phyloP scores from a whole-genome alignment of 2,888 invertebrate species.

The Colletes collaris region DNA sequence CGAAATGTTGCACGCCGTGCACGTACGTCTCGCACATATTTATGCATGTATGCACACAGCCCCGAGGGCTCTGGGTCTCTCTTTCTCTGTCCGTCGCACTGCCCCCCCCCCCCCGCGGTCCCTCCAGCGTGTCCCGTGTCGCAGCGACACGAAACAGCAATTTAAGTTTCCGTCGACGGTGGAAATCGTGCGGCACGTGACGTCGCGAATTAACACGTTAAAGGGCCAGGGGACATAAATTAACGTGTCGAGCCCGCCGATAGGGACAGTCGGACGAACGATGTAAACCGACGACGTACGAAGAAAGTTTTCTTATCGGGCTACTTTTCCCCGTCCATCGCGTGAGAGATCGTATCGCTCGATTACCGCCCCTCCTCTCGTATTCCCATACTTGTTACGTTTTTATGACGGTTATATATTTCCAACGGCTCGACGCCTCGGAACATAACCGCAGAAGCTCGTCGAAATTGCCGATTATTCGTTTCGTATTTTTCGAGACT shows the following conservation, averaged over 20 bases:
- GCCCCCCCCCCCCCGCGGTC: no score
- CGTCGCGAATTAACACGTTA: conserved; percentile 77
- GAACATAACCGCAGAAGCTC: conserved; percentile 2
- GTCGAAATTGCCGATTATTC: conserved; percentile 1
- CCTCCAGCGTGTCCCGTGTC: conserved; percentile 10
- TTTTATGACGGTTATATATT: conserved; percentile 32
- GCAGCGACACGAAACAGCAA: conserved; percentile 76
- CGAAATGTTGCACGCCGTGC: conserved; percentile 59
- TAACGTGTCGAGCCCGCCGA: conserved; percentile 59
- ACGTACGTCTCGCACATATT: conserved; percentile 58
- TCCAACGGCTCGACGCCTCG: neutral
- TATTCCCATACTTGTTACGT: conserved; percentile 45
- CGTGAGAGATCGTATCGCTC: conserved; percentile 46
- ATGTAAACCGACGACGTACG: conserved; percentile 28
- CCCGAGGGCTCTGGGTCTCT: conserved; percentile 12
- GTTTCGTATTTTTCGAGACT: neutral
- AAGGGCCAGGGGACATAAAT: conserved; percentile 68
- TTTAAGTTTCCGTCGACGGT: conserved; percentile 76
- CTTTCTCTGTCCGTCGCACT: neutral
- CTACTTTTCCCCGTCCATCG: conserved; percentile 36
- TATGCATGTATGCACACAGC: conserved; percentile 57
- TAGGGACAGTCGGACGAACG: conserved; percentile 47
- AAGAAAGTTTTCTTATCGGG: conserved; percentile 53
- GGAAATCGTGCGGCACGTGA: conserved; percentile 73
- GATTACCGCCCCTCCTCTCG: conserved; percentile 28